A percentile compares a stretch with the other conserved stretches of the same genome.
phyloP scores from a whole-genome alignment of 2,113 vertebrate species.

The Cynocephalus volans region DNA sequence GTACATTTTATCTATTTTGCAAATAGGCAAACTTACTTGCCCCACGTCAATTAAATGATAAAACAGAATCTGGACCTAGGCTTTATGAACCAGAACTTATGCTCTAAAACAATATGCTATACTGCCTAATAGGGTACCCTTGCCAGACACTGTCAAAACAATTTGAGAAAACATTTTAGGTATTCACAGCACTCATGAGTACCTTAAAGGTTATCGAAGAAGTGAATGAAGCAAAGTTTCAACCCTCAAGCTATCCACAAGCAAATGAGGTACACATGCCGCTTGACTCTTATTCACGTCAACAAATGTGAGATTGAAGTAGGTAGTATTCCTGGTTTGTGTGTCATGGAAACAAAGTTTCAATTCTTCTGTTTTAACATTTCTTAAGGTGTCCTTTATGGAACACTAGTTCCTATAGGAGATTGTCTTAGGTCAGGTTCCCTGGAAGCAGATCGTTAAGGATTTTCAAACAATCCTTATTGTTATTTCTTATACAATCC shows the following conservation, averaged over 20 bases:
- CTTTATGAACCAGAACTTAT: background rate
- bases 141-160: background rate
- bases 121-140: background rate
- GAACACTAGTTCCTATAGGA: background rate
- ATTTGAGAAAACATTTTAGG: background rate
- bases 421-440: background rate
- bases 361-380: background rate
- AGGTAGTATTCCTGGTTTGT: background rate
- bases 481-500: no score
- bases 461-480: background rate
- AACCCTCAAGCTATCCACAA: background rate
- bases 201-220: background rate
- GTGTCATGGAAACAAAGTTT: background rate
- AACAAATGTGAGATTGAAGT: background rate
- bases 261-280: background rate
- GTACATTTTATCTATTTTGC: background rate
- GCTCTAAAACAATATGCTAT: background rate
- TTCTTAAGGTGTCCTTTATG: background rate
- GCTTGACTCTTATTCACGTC: background rate
- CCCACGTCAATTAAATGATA: conserved; percentile 42
- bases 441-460: background rate
- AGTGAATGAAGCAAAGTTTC: background rate
- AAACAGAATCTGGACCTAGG: background rate
- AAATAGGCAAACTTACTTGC: conserved; percentile 14
- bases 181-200: background rate